These are phyloP conservation scores for Fukomys damarensis DNA, from an alignment of 2,113 vertebrate species.

Conservation along the genomic window DNA sequence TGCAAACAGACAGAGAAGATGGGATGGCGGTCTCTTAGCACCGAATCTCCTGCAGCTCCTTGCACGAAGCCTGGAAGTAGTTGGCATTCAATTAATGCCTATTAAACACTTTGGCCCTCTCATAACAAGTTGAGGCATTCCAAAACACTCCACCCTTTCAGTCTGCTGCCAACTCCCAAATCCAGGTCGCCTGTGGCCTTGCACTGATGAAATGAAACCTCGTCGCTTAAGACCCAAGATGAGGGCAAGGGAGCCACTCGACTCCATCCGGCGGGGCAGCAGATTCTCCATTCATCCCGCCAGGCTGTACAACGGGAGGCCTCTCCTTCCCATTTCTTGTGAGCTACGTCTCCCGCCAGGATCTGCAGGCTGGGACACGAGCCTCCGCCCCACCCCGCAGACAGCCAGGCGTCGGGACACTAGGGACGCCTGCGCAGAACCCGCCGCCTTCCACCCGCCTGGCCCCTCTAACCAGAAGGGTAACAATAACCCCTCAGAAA, in stretches of 20 bases:
- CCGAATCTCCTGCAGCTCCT: neutral
- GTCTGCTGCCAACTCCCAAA: neutral
- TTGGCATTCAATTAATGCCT: neutral
- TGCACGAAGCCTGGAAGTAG: conserved; percentile 12
- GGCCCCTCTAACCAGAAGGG: conserved; percentile 23
- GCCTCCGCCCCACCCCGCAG: conserved; percentile 58
- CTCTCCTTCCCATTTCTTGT: neutral
- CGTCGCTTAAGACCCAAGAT: neutral
- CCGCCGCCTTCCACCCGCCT: neutral
- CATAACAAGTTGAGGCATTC: conserved; percentile 28
- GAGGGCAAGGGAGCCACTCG: neutral
- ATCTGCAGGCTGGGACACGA: neutral
- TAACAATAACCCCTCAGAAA: conserved; percentile 73
- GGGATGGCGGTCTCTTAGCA: neutral
- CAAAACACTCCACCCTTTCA: conserved; percentile 40
- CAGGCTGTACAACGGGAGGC: neutral
- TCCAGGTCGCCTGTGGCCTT: conserved; percentile 49
- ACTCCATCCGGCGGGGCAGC: neutral
- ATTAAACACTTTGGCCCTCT: neutral
- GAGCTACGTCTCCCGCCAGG: neutral
- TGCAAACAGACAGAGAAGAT: neutral
- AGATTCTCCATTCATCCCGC: neutral
- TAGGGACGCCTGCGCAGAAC: conserved; percentile 71
- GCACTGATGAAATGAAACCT: conserved; percentile 24
- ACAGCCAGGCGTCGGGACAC: conserved; percentile 76